Evolutionary conservation across 2,797 vertebrate genomes (phyloP), one percentile per base, ranked within the genome.

Genomic region (Chloroceryle inda): DNA sequence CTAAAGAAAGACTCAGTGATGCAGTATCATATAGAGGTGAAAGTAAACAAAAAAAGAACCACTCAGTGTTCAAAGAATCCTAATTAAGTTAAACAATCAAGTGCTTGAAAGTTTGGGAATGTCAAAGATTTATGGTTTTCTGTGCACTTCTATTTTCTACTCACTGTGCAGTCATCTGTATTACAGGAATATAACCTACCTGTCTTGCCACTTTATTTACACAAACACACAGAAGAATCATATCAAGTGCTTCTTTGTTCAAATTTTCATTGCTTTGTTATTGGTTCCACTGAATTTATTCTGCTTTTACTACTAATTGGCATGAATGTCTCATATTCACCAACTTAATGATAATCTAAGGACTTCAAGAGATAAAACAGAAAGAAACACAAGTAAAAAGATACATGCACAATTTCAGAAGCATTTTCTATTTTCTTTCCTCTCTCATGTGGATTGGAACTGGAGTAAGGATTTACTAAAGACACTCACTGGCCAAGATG

Each of bases 401-500:
- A 52, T 27, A 53, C 38, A 62, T 4, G 35, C 62, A 83, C 24
- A 73, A 55, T 27, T 42, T 53, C 42, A 75, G 53, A 83, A 81
- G 49, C 61, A 66, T 89, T 91, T 79, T 81, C 38, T 89, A 11
- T 93, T 89, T 92, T 64, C 61, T 89, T 94, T 86, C 61, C 35
- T 67, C 53, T 94, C 78, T 86, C 15, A 9, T 81, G 73, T 78
- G 87, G 66, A 84, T 88, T 91, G 22, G 45, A 85, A 88, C 53
- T 88, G 79, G 88, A 85, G 87, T 68, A 79, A 94, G 66, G 66
- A 33, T 56, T 56, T 96, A 89, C 79, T 89, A 62, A 89, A 95
- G 89, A 89, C 84, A 68, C 73, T 92, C 49, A 42, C 67, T 66
- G 71, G 89, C 87, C 91, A 75, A 72, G 6, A 96, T 96, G 94